These are phyloP conservation scores for Spicauda simplicius DNA, from an alignment of 2,888 invertebrate genomes.

Conservation along the genomic window DNA sequence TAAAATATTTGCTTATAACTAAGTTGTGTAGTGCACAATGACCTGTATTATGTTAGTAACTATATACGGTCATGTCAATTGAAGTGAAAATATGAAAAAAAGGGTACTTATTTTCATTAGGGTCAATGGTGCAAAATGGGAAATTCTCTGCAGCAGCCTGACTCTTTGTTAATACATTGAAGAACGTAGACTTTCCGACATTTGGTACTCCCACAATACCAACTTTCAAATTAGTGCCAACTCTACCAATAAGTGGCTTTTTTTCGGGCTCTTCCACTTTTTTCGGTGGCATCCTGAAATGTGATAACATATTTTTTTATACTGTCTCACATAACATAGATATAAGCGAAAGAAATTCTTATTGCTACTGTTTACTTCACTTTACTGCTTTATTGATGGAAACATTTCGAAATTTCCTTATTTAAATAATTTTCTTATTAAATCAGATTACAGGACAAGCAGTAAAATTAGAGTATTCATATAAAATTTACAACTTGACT, in stretches of 20 bases:
- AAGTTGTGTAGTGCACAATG: too few relatives aligned
- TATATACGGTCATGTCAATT: too few relatives aligned
- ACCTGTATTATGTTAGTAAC: too few relatives aligned
- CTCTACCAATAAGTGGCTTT: conserved; percentile 96
- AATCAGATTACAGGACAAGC: too few relatives aligned
- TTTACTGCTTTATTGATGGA: too few relatives aligned
- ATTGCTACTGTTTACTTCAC: too few relatives aligned
- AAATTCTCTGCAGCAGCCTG: conserved; percentile 99
- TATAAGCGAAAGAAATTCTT: background rate
- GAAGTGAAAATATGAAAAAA: too few relatives aligned
- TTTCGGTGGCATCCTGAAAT: conserved; percentile 90
- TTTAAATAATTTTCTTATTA: too few relatives aligned
- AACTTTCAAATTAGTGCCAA: conserved; percentile 97
- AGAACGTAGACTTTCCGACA: conserved; percentile 99
- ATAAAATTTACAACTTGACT: too few relatives aligned
- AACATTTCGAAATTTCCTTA: too few relatives aligned
- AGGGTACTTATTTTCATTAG: conserved; percentile 99
- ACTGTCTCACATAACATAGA: background rate
- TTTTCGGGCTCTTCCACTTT: conserved; percentile 95
- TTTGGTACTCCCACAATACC: conserved; percentile 99
- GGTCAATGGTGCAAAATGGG: conserved; percentile 99
- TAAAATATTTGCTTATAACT: too few relatives aligned
- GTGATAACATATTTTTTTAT: background rate
- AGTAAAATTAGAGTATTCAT: too few relatives aligned
- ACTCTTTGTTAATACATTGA: conserved; percentile 99